Base-by-base conservation (phyloP, 2,888 invertebrate genomes). In the Zhuqinia jingwanae region DNA sequence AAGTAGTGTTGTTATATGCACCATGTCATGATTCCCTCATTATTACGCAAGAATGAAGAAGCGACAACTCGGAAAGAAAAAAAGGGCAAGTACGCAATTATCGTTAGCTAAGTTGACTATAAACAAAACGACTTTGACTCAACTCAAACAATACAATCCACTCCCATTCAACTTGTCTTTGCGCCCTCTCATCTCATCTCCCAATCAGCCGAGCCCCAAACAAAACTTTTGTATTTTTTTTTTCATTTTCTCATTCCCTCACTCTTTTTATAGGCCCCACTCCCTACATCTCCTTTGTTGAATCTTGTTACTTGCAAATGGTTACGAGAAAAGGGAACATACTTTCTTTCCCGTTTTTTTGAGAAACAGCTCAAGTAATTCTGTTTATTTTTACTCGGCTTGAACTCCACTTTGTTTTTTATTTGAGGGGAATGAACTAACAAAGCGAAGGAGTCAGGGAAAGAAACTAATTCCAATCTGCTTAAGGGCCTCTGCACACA, bases 401-500 rank as follows among this genome's bases (percentile, higher is more conserved):
- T 20, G 25, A 30, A 63, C 45, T 56, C 25, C 17, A 15, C 25
- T 45, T 68, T 79, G 15, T 60, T 17, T 56, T 78, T n/a, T 1
- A n/a, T n/a, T n/a, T n/a, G n/a, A n/a, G n/a, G 56, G 56, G 36
- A 36, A 76, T 30, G 58, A 53, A 30, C 58, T 50, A 79, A 79
- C 63, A 63, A 63, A 27, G 60, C 11, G 11, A 65, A 79, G 2
- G 63, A 63, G 15, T 30, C 50, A 65, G 25, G 20, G 78, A 13
- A 8, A 27, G 79, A 79, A 79, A 65, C 79, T 79, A 65, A 65
- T 79, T 79, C 79, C 50, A 79, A 79, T 79, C 79, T 79, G 79
- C 79, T 79, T 63, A 79, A 79, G 78, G 78, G 63, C 25, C 42
- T 17, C n/a, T n/a, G 27, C 15, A 27, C 17, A 25, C 30, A 42